Evolutionary conservation across 1,140 invertebrate genomes (phyloP), one percentile per base, ranked within the genome.

Genomic region (Gryllus bimaculatus): DNA sequence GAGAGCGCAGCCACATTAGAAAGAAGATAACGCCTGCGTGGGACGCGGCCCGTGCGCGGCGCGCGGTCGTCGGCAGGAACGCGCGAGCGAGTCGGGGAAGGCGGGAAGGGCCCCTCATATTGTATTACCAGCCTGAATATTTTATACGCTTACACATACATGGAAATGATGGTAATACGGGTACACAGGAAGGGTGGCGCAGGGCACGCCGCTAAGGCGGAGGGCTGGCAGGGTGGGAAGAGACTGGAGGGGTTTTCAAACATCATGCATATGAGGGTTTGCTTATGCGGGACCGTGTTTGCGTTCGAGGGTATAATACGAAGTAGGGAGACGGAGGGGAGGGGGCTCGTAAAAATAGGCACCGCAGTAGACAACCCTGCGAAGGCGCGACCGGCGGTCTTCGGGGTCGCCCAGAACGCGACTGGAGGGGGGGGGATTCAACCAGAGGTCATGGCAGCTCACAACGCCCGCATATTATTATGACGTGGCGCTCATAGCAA

Each of bases 1-100:
- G 82, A 81, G 82, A 84, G 85, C 84, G 85, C 86, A 83, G 84
- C 87, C 86, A 87, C 86, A 87, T 86, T 86, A 86, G 86, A 85
- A 87, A 85, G 82, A 82, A 84, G 81, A 84, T 85, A 86, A 86
- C 86, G 85, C 85, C n/a, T 21, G 48, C 21, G 74, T 39, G 26
- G 26, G 26, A 39, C 26, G 26, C 54, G 18, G 1, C 54, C 54
- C 54, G 18, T 18, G 73, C 54, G 13, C 5, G 48, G 75, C 13
- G 77, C 54, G 74, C 12, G 79, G 78, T 79, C 73, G 80, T 80
- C 80, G 81, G 81, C 83, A 84, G 83, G 83, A 82, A 83, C 80
- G 82, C 26, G 26, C 15, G 74, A 15, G 74, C 13, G 74, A 15
- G 74, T 8, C 78, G 78, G 79, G 74, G 80, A 80, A 80, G 81